phyloP scores from a whole-genome alignment of 2,797 vertebrate genomes.

The Rhadinocentrus ornatus region DNA sequence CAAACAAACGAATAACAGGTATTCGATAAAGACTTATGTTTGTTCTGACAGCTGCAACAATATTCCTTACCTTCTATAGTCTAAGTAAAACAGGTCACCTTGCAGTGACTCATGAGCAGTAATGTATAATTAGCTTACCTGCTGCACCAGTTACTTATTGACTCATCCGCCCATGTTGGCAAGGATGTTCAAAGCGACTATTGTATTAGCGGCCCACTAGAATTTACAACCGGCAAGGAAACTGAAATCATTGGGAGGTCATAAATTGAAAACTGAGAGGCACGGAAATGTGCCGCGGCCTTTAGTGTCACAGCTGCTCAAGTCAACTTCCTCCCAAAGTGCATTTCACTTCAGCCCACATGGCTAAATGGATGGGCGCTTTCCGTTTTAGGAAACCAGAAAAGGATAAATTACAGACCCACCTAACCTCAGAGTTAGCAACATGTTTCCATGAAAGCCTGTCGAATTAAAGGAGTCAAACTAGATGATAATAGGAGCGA shows the following conservation, averaged over 20 bases:
- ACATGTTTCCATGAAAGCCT: conserved; percentile 15
- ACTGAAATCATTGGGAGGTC: conserved; percentile 65
- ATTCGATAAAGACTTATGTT: neutral
- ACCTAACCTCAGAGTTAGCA: conserved; percentile 31
- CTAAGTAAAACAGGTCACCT: conserved; percentile 64
- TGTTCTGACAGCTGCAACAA: conserved; percentile 21
- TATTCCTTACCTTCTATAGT: neutral
- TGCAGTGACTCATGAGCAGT: conserved; percentile 68
- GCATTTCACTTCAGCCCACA: conserved; percentile 69
- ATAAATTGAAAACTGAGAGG: conserved; percentile 78
- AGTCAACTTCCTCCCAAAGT: conserved; percentile 74
- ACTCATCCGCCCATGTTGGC: conserved; percentile 47
- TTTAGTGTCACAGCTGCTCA: conserved; percentile 77
- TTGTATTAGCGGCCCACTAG: conserved; percentile 35
- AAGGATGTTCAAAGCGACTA: conserved; percentile 39
- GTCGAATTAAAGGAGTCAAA: conserved; percentile 15
- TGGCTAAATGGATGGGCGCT: conserved; percentile 47
- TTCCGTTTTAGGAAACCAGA: conserved; percentile 39
- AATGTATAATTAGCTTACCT: conserved; percentile 76
- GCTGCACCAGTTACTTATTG: conserved; percentile 72
- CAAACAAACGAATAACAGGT: neutral
- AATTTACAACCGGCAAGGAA: conserved; percentile 53
- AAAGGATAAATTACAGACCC: conserved; percentile 51
- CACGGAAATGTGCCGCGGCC: conserved; percentile 73
- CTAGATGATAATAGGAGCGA: conserved; percentile 12